Percentiles rank a stretch among this genome's conserved stretches.
Evolutionary conservation across 2,888 invertebrate genomes (phyloP).

Genomic region (Dicycla oo): DNA sequence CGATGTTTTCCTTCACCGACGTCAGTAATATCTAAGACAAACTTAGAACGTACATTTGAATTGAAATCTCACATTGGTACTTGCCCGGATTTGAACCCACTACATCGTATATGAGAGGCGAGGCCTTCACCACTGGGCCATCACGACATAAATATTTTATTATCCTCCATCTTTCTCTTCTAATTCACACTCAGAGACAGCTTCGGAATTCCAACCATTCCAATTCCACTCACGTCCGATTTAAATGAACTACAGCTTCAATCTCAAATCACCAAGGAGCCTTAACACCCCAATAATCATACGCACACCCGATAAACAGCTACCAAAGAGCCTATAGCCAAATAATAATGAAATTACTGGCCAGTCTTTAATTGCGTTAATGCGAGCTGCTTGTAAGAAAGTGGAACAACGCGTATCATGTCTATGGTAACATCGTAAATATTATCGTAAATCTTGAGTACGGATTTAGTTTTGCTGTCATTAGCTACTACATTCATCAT

Average conservation of each 20-base stretch:
- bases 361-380: slow-evolving; percentile 66
- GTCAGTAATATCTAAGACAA: too few relatives aligned
- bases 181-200: neutral
- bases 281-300: slow-evolving; percentile 40
- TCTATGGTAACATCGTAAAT: slow-evolving; percentile 21
- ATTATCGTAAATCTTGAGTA: slow-evolving; percentile 28
- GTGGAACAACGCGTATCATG: slow-evolving; percentile 31
- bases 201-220: slow-evolving; percentile 10
- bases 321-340: slow-evolving; percentile 61
- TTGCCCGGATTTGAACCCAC: too few relatives aligned
- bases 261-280: slow-evolving; percentile 1
- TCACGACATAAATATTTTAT: too few relatives aligned
- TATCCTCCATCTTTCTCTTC: neutral
- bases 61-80: too few relatives aligned
- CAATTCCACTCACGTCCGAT: slow-evolving; percentile 36
- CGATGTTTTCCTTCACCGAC: too few relatives aligned
- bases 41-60: too few relatives aligned
- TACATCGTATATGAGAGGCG: neutral
- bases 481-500: neutral
- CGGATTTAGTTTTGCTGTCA: slow-evolving; percentile 9
- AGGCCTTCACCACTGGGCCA: too few relatives aligned
- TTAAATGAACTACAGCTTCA: slow-evolving; percentile 16
- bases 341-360: slow-evolving; percentile 73
- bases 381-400: slow-evolving; percentile 42
- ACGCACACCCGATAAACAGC: slow-evolving; percentile 57